Conservation (phyloP, 2,888 invertebrate genomes). For the Andrena bucephala region DNA sequence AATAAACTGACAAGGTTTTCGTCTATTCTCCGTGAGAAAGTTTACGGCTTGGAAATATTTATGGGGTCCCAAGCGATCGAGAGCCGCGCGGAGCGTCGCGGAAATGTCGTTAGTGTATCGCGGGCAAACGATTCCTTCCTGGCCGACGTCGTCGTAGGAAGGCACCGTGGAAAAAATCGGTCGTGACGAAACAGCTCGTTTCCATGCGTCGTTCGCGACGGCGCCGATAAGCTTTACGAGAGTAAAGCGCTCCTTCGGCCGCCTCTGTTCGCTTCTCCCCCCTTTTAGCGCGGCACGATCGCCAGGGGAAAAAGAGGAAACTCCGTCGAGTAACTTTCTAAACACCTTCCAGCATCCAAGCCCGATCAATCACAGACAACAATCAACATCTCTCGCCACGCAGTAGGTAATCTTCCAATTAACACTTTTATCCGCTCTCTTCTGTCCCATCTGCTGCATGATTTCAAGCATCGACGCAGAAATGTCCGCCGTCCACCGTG, state of each 20-base stretch:
- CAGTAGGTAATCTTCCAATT: no score
- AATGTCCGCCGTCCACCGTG: not conserved
- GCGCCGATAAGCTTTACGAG: constrained; percentile 75
- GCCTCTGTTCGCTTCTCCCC: constrained; percentile 21
- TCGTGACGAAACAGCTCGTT: constrained; percentile 68
- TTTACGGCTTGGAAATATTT: constrained; percentile 25
- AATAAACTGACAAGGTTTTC: no score
- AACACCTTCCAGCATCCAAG: no score
- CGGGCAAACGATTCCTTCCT: constrained; percentile 57
- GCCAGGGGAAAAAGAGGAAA: not conserved
- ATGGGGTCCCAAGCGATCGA: constrained; percentile 3
- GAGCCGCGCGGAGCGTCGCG: constrained; percentile 40
- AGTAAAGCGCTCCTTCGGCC: constrained; percentile 11
- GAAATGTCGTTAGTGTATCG: constrained; percentile 61
- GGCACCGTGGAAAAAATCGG: constrained; percentile 51
- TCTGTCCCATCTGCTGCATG: not conserved
- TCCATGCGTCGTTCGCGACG: constrained; percentile 71
- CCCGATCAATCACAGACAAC: no score
- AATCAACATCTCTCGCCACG: no score
- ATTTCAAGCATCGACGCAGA: not conserved
- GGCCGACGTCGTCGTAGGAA: constrained; percentile 36
- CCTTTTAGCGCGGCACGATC: constrained; percentile 2
- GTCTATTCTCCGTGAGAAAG: not conserved
- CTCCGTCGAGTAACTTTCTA: no score
- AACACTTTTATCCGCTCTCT: no score